Conservation (phyloP, 2,888 invertebrate species). For the Saturnia japonica region DNA sequence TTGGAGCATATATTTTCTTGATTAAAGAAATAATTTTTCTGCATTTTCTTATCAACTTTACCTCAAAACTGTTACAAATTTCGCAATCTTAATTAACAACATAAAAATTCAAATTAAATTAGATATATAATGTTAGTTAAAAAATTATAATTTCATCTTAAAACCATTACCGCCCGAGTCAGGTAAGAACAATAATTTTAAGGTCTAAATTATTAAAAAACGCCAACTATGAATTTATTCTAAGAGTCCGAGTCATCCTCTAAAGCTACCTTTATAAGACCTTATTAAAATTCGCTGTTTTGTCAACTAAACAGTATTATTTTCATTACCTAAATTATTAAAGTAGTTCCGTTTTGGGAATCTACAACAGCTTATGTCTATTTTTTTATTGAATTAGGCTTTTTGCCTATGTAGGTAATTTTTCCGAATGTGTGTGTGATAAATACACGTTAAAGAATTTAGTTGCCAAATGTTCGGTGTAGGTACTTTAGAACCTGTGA, state of each 20-base stretch:
- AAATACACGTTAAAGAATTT: no score
- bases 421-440: no score
- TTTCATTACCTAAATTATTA: background rate
- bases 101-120: background rate
- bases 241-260: constrained; percentile 31
- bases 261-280: constrained; percentile 14
- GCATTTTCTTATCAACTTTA: no score
- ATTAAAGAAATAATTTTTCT: no score
- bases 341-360: background rate
- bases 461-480: no score
- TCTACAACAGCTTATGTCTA: background rate
- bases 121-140: background rate
- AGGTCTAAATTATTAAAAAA: constrained; percentile 39
- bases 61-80: no score
- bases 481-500: no score
- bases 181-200: constrained; percentile 9
- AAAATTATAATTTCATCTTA: background rate
- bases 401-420: no score
- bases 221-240: constrained; percentile 49
- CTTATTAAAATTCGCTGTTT: constrained; percentile 25
- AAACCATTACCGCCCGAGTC: background rate
- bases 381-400: no score
- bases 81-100: background rate
- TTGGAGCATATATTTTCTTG: no score
- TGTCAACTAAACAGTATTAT: constrained; percentile 1